Evolutionary conservation across 2,797 vertebrate species (phyloP), one percentile per base, ranked within the genome.

Genomic region (Trichosurus vulpecula): DNA sequence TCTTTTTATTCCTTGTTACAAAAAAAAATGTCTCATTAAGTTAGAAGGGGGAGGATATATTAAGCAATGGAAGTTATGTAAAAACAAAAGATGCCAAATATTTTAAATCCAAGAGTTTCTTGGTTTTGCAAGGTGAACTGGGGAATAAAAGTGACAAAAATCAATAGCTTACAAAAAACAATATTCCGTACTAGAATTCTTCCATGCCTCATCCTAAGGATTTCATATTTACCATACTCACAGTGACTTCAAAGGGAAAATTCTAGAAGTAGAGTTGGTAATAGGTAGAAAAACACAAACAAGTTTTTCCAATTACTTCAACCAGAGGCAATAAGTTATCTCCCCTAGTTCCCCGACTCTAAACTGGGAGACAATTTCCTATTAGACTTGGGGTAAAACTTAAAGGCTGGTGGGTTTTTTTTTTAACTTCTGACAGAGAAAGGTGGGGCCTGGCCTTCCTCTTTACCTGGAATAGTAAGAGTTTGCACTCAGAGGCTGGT

Each of bases 281-380:
- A 95, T 93, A 94, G 52, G 91, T 47, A 94, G 92, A 90, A 96
- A 96, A 97, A 91, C 93, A 95, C 90, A 90, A 61, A 3, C 51
- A 92, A 95, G 22, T 95, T 29, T 95, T 66, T 92, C 81, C 93
- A 95, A 52, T 41, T 94, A 97, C 96, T 95, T 96, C 93, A 94
- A 95, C 95, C 91, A 94, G 1, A 55, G 13, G 41, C 89, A 93
- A 92, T 55, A 53, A 29, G 14, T 90, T 95, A 95, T 95, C 92
- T 94, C 61, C 96, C 92, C 92, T n/a, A 27, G 10, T 94, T 96
- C 30, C 74, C n/a, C 1, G 0, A 41, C 19, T 74, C 12, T 96
- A 95, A 97, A 94, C 74, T 95, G 35, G 35, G 41, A 91, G 95
- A 92, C 54, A 90, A 91, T 95, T 92, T 94, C 41, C 92, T 92